Conservation (phyloP, 2,888 invertebrate species). For the Drosophila ustulata region DNA sequence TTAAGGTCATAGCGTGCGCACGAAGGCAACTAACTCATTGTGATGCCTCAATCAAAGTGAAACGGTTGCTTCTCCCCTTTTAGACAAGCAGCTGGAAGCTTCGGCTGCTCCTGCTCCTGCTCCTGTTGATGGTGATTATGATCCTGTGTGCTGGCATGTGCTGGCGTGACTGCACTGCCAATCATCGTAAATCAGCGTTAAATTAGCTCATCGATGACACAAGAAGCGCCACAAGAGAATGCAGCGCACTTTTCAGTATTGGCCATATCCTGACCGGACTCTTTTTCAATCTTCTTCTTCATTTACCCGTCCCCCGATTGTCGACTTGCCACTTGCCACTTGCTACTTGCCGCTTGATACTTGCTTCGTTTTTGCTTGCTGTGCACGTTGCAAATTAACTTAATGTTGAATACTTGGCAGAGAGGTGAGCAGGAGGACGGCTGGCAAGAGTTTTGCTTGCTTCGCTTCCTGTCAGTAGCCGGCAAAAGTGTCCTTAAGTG, state of each 20-base stretch:
- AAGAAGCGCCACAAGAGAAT: conserved; percentile 14
- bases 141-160: conserved; percentile 4
- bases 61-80: not conserved
- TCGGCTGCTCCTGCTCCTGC: not conserved
- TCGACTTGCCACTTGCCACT: not conserved
- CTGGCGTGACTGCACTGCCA: conserved; percentile 73
- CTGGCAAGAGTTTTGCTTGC: conserved; percentile 68
- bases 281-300: not conserved
- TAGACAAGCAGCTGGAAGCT: not conserved
- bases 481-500: conserved; percentile 78
- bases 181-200: conserved; percentile 69
- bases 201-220: conserved; percentile 69
- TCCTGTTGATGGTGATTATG: not conserved
- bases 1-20: conserved; percentile 56
- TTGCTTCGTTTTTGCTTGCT: conserved; percentile 57
- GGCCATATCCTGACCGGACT: not conserved
- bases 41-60: conserved; percentile 67
- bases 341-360: conserved; percentile 8
- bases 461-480: conserved; percentile 65
- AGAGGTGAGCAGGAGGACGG: conserved; percentile 15
- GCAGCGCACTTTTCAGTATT: conserved; percentile 32
- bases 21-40: conserved; percentile 34
- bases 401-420: conserved; percentile 64
- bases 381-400: conserved; percentile 77
- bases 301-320: not conserved